phyloP scores from a whole-genome alignment of 2,888 invertebrate species.

The Cantharis lateralis region DNA sequence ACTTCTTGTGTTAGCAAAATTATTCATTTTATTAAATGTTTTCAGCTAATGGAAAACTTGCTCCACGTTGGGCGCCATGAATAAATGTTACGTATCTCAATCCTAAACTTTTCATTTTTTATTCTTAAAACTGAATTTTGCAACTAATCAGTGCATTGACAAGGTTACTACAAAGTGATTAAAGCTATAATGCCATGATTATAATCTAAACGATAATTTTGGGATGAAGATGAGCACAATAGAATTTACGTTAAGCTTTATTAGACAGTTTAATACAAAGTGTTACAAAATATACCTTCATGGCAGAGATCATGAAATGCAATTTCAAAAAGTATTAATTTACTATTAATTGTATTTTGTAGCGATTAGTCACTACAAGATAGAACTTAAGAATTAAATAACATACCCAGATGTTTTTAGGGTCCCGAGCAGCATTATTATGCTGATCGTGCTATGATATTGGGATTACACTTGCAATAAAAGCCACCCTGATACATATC shows the following conservation, averaged over 20 bases:
- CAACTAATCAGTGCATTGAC: not conserved
- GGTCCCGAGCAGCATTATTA: constrained; percentile 56
- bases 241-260: not conserved
- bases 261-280: not conserved
- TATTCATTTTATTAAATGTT: too few relatives aligned
- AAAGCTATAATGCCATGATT: not conserved
- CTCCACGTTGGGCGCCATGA: too few relatives aligned
- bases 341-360: not conserved
- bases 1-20: too few relatives aligned
- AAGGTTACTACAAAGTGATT: not conserved
- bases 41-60: too few relatives aligned
- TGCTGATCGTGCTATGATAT: constrained; percentile 58
- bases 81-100: too few relatives aligned
- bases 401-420: constrained; percentile 49
- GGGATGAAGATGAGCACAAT: not conserved
- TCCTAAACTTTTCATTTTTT: not conserved
- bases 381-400: not conserved
- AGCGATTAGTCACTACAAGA: not conserved
- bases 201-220: not conserved
- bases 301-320: not conserved
- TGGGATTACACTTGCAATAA: constrained; percentile 58
- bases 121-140: not conserved
- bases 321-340: not conserved
- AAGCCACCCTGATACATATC: constrained; percentile 57
- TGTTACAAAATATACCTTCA: not conserved